Percentiles rank a stretch among this genome's conserved stretches.
phyloP scores from a whole-genome alignment of 2,113 vertebrate genomes.

The Colossoma macropomum region DNA sequence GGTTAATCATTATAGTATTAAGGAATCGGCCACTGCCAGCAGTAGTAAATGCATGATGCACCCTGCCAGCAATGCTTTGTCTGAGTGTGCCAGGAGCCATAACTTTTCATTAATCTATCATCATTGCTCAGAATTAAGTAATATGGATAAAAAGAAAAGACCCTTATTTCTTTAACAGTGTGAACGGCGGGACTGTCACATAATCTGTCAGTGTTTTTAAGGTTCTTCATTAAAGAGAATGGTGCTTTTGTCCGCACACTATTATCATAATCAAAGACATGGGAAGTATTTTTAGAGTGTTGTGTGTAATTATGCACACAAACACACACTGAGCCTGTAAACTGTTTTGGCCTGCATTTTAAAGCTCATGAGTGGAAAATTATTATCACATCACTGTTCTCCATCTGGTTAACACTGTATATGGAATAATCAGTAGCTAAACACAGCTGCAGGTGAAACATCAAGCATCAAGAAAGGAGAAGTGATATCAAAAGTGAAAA shows the following conservation, averaged over 20 bases:
- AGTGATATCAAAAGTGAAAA: no score
- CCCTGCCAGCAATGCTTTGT: slow-evolving; percentile 1
- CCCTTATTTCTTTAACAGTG: slow-evolving; percentile 38
- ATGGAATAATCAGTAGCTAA: no score
- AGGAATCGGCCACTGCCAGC: background rate
- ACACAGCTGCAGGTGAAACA: no score
- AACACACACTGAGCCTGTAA: background rate
- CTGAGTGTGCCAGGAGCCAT: slow-evolving; percentile 29
- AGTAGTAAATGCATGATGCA: slow-evolving; percentile 25
- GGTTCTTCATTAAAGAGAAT: background rate
- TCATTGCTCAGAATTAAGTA: slow-evolving; percentile 12
- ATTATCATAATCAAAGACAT: no score
- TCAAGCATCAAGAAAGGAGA: no score
- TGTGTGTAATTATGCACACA: background rate
- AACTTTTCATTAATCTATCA: slow-evolving; percentile 51
- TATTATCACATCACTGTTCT: background rate
- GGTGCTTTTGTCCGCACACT: background rate
- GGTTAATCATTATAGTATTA: slow-evolving; percentile 17
- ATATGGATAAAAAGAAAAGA: slow-evolving; percentile 37
- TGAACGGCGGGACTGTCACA: slow-evolving; percentile 37
- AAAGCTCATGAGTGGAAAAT: slow-evolving; percentile 3
- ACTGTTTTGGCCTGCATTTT: background rate
- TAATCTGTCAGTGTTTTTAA: background rate
- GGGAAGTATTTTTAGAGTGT: background rate
- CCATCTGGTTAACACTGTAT: background rate